phyloP scores from a whole-genome alignment of 1,140 invertebrate genomes.

The Pogonognathellus flavescens region DNA sequence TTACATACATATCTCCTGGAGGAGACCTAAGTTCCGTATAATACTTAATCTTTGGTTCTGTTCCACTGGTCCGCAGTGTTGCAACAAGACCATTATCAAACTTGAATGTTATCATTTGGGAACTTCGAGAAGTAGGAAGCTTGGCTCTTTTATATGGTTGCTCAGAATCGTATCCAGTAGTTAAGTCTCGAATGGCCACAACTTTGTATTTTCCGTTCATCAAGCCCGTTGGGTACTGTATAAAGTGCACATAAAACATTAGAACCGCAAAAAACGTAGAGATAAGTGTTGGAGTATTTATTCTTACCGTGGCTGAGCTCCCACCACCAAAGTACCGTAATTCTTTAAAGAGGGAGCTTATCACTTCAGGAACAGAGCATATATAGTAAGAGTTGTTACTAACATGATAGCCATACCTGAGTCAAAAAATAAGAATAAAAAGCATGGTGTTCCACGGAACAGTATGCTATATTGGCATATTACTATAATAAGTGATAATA shows the following conservation, averaged over 20 bases:
- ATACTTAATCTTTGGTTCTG: conserved; percentile 98
- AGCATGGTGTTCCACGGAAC: no score
- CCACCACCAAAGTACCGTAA: conserved; percentile 79
- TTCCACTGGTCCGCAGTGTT: conserved; percentile 95
- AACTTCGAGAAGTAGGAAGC: conserved; percentile 82
- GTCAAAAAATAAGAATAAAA: not conserved
- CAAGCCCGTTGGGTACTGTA: conserved; percentile 82
- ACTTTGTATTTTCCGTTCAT: conserved; percentile 81
- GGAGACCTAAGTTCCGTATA: conserved; percentile 88
- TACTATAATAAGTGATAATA: no score
- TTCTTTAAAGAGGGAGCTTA: conserved; percentile 84
- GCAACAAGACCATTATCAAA: conserved; percentile 89
- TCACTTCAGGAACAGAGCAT: conserved; percentile 81
- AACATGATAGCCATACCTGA: conserved; percentile 85
- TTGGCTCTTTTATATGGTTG: conserved; percentile 80
- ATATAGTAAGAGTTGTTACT: conserved; percentile 90
- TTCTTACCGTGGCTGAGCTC: not conserved
- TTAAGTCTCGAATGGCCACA: conserved; percentile 85
- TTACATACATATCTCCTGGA: conserved; percentile 23
- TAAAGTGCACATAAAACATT: no score
- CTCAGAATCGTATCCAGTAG: conserved; percentile 87
- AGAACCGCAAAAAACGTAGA: no score
- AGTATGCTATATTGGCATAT: no score
- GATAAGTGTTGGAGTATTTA: not conserved
- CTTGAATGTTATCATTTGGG: conserved; percentile 97